A percentile compares a stretch with the other conserved stretches of the same genome.
Evolutionary conservation across 2,113 vertebrate genomes (phyloP).

Genomic region (Larimichthys crocea): DNA sequence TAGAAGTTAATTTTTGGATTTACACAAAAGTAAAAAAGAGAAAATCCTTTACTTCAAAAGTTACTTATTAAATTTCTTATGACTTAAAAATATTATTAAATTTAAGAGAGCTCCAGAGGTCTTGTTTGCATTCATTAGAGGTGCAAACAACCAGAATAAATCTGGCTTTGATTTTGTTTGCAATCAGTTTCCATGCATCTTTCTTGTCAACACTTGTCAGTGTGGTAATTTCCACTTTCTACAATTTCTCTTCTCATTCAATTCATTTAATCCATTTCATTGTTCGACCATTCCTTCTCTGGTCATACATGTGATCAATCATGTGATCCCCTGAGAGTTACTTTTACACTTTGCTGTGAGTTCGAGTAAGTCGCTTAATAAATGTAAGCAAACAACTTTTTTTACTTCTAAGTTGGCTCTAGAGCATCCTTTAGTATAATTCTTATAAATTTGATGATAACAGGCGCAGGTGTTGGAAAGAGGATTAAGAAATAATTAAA

Average conservation of each 20-base stretch:
- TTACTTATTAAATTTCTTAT: background rate
- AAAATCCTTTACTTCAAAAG: background rate
- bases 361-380: constrained; percentile 4
- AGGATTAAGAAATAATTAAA: constrained; percentile 8
- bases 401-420: background rate
- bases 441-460: background rate
- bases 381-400: background rate
- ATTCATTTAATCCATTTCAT: too few relatives aligned
- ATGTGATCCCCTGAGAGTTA: background rate
- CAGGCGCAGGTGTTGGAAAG: constrained; percentile 22
- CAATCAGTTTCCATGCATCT: background rate
- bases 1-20: background rate
- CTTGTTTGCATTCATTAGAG: background rate
- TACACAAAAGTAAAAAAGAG: background rate
- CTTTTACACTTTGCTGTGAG: background rate
- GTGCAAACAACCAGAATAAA: background rate
- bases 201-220: background rate
- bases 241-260: too few relatives aligned
- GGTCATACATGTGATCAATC: background rate
- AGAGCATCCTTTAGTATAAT: background rate
- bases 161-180: background rate
- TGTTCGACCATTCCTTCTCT: background rate
- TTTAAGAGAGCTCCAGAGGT: background rate
- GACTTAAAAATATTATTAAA: background rate
- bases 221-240: background rate